Conservation (phyloP, 1,140 invertebrate genomes). For the Melanaphis sacchari region DNA sequence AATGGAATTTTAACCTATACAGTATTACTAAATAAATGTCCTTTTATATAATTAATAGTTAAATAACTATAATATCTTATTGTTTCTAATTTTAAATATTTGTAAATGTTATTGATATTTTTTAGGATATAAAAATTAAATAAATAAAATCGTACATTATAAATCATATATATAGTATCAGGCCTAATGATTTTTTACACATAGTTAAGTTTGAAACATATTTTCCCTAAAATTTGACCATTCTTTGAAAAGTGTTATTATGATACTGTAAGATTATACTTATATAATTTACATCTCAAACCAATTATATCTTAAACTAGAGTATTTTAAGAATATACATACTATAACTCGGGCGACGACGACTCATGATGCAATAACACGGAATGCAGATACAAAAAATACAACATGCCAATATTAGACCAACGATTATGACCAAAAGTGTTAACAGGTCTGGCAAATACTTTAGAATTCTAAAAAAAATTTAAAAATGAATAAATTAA, state of each 20-base stretch:
- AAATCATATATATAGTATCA: too few relatives aligned
- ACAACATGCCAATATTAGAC: conserved; percentile 23
- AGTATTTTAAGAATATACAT: not conserved
- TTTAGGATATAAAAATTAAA: not conserved
- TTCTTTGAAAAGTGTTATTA: too few relatives aligned
- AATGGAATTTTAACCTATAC: not conserved
- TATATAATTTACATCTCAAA: not conserved
- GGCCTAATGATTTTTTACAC: too few relatives aligned
- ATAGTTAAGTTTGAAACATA: too few relatives aligned
- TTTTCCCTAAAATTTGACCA: too few relatives aligned
- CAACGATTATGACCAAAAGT: conserved; percentile 16
- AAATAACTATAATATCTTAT: not conserved
- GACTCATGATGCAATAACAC: conserved; percentile 51
- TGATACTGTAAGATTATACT: not conserved
- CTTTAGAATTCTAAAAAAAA: conserved; percentile 24
- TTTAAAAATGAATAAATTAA: not conserved
- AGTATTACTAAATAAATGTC: not conserved
- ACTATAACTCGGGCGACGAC: conserved; percentile 27
- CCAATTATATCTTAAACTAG: not conserved
- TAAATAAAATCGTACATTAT: too few relatives aligned
- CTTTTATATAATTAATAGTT: not conserved
- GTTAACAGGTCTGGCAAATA: conserved; percentile 26
- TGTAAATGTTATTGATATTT: not conserved
- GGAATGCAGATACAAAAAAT: conserved; percentile 53
- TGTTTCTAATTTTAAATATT: not conserved